Percentiles rank a stretch among this genome's conserved stretches.
phyloP scores from a whole-genome alignment of 1,140 invertebrate species.

The Thaumatotibia leucotreta region DNA sequence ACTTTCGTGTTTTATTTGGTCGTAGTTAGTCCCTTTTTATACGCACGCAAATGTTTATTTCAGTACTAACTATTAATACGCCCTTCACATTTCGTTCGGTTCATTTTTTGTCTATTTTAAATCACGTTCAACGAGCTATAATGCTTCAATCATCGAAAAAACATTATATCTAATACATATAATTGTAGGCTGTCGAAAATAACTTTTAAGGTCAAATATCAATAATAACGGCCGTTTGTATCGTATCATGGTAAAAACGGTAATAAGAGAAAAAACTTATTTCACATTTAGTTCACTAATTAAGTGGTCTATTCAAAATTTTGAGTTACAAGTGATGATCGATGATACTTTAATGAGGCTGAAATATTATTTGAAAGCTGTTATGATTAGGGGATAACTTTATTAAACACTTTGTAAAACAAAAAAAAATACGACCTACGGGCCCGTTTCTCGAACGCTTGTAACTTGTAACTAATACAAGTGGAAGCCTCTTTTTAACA shows the following conservation, averaged over 20 bases:
- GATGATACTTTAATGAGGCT: too few species aligned
- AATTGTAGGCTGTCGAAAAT: conserved; percentile 13
- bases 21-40: too few species aligned
- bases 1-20: too few species aligned
- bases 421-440: too few species aligned
- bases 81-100: neutral
- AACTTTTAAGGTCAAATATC: conserved; percentile 11
- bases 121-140: conserved; percentile 1
- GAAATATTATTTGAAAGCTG: too few species aligned
- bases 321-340: neutral
- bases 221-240: neutral
- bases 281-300: neutral
- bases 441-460: too few species aligned
- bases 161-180: conserved; percentile 6
- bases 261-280: neutral
- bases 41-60: neutral
- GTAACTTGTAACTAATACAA: too few species aligned
- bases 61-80: neutral
- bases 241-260: neutral
- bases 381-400: too few species aligned
- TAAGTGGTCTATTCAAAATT: neutral
- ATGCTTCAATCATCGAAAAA: conserved; percentile 1
- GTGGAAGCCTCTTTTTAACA: too few species aligned
- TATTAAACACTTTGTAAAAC: too few species aligned
- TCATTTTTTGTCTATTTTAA: conserved; percentile 6